These are phyloP conservation scores for Kryptolebias marmoratus DNA, from an alignment of 2,113 vertebrate genomes.

Conservation along the genomic window DNA sequence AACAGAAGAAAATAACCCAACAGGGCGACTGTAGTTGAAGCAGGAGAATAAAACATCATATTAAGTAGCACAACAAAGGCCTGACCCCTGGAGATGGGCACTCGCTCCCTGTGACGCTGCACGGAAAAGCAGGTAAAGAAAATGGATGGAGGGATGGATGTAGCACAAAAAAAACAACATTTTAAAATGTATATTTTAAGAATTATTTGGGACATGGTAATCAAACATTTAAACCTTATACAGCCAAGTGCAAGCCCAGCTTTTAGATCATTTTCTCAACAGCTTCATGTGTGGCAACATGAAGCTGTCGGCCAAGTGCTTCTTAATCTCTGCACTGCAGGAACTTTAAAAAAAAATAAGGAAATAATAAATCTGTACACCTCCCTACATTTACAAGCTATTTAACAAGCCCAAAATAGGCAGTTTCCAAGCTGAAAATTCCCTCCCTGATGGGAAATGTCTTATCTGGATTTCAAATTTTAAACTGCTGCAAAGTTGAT, in stretches of 20 bases:
- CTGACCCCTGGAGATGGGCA: neutral
- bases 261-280: neutral
- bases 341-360: constrained; percentile 16
- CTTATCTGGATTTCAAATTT: constrained; percentile 53
- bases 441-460: constrained; percentile 30
- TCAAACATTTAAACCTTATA: constrained; percentile 33
- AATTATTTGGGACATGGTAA: constrained; percentile 32
- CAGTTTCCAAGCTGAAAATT: constrained; percentile 53
- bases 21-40: neutral
- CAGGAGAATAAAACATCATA: neutral
- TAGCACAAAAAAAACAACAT: constrained; percentile 15
- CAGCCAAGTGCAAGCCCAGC: neutral
- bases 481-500: constrained; percentile 47
- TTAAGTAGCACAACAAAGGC: neutral
- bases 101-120: too few species aligned
- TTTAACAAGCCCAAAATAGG: constrained; percentile 41
- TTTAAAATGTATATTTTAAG: constrained; percentile 29
- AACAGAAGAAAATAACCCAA: neutral
- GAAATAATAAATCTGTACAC: constrained; percentile 26
- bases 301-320: neutral
- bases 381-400: constrained; percentile 42
- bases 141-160: neutral
- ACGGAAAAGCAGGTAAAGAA: constrained; percentile 9
- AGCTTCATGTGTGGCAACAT: too few species aligned
- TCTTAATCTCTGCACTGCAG: constrained; percentile 5